phyloP scores from a whole-genome alignment of 2,797 vertebrate genomes.

The Acropternis orthonyx region DNA sequence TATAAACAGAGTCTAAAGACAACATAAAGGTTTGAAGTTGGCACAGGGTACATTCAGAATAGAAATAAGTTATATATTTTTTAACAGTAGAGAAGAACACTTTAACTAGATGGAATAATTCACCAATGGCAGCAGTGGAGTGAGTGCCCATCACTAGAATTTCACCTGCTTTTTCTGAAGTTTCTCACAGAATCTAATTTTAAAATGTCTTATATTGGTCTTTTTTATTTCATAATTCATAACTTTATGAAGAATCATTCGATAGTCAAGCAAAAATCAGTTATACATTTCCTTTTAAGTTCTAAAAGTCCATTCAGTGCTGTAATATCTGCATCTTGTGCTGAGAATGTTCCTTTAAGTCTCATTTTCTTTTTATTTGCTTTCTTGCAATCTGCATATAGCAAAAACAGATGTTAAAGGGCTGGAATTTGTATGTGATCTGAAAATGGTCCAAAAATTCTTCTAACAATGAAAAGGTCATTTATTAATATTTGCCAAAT shows the following conservation, averaged over 20 bases:
- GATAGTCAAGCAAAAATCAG: not conserved
- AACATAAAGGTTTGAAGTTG: not conserved
- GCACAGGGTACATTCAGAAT: not conserved
- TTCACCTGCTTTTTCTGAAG: not conserved
- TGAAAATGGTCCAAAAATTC: conserved; percentile 44
- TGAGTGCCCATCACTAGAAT: not conserved
- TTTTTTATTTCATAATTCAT: not conserved
- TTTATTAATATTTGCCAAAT: conserved; percentile 59
- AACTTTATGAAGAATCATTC: not conserved
- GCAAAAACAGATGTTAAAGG: conserved; percentile 45
- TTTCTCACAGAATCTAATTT: not conserved
- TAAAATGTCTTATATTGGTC: not conserved
- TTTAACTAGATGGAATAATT: not conserved
- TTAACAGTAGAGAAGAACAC: not conserved
- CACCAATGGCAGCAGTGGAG: not conserved
- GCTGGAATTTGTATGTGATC: conserved; percentile 41
- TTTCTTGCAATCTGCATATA: not conserved
- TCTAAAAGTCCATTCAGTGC: not conserved
- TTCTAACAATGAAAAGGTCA: conserved; percentile 53
- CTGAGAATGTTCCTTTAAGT: not conserved
- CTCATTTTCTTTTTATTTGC: not conserved
- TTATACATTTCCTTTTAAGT: fast-evolving
- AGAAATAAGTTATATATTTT: not conserved
- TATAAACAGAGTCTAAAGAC: not conserved
- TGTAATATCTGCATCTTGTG: not conserved